Evolutionary conservation across 1,140 invertebrate species (phyloP).

Genomic region (Helicoverpa armigera): DNA sequence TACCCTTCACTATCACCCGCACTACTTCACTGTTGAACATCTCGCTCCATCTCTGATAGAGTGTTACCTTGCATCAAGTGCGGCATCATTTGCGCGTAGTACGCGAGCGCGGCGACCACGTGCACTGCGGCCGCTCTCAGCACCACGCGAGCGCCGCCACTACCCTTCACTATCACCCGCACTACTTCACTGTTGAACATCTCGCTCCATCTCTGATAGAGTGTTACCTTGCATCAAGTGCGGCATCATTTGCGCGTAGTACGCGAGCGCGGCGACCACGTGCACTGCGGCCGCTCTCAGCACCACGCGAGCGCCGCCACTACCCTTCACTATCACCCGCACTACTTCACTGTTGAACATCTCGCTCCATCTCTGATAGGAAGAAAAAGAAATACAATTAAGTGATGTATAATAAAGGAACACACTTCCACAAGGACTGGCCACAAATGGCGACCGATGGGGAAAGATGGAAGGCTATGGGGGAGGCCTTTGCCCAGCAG

Average conservation of each 20-base stretch:
- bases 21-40: constrained; percentile 60
- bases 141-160: constrained; percentile 50
- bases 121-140: constrained; percentile 71
- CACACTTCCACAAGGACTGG: no score
- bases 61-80: constrained; percentile 71
- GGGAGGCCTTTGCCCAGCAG: no score
- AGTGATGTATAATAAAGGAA: no score
- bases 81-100: constrained; percentile 70
- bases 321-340: constrained; percentile 56
- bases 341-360: constrained; percentile 60
- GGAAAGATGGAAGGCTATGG: background rate
- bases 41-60: background rate
- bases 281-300: constrained; percentile 71
- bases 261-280: constrained; percentile 64
- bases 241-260: constrained; percentile 70
- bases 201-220: background rate
- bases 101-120: constrained; percentile 64
- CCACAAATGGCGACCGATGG: background rate
- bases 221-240: constrained; percentile 71
- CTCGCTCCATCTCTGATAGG: constrained; percentile 73
- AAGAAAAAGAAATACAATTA: background rate
- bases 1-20: constrained; percentile 55
- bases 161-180: constrained; percentile 56
- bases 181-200: constrained; percentile 60
- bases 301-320: constrained; percentile 50